These are phyloP conservation scores for Escarpia spicata DNA, from an alignment of 2,888 invertebrate genomes.

Conservation along the genomic window DNA sequence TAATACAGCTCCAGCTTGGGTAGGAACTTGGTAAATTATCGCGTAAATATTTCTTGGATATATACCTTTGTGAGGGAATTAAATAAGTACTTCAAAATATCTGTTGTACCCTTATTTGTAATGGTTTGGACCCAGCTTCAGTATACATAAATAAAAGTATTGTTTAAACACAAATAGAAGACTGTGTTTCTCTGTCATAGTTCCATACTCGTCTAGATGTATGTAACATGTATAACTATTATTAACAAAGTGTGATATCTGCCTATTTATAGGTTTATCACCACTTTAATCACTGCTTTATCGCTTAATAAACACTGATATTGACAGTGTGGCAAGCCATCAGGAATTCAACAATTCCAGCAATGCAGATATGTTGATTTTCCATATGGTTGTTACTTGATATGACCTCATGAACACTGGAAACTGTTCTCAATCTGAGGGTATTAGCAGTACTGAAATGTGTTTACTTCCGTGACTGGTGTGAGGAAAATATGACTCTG, in stretches of 20 bases:
- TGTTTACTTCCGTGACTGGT: background rate
- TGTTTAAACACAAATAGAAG: background rate
- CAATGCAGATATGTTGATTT: conserved; percentile 12
- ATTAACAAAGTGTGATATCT: background rate
- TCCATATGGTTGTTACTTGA: background rate
- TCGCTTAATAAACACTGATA: background rate
- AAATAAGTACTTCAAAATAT: background rate
- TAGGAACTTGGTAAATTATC: background rate
- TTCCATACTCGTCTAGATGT: too few species aligned
- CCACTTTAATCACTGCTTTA: background rate
- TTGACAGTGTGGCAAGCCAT: background rate
- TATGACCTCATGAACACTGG: background rate
- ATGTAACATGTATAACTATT: background rate
- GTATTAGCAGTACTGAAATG: background rate
- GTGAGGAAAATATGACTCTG: background rate
- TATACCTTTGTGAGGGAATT: background rate
- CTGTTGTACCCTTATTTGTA: background rate
- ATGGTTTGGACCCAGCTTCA: background rate
- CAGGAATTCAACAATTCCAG: conserved; percentile 8
- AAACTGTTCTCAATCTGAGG: background rate
- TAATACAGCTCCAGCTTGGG: background rate
- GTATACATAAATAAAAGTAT: background rate
- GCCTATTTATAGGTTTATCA: background rate
- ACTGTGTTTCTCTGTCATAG: background rate
- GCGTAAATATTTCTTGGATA: background rate